A percentile compares a stretch with the other conserved stretches of the same genome.
These are phyloP conservation scores for Percopsis transmontana DNA, from an alignment of 2,113 vertebrate genomes.

Conservation along the genomic window DNA sequence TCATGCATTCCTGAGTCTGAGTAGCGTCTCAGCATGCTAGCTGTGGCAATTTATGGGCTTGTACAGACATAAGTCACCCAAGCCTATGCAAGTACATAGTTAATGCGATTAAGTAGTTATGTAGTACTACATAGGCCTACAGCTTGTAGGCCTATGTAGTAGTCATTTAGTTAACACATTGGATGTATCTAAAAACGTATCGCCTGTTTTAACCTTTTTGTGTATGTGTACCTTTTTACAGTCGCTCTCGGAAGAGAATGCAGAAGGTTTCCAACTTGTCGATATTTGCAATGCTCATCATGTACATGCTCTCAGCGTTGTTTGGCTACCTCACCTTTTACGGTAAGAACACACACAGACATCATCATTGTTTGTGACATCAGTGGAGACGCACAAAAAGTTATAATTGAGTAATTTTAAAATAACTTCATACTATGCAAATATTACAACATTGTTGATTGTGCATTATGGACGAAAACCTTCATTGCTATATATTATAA, in stretches of 20 bases:
- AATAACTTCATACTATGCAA: too few species aligned
- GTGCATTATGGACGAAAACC: too few species aligned
- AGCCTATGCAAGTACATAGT: too few species aligned
- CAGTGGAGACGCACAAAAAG: neutral
- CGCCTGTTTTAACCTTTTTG: neutral
- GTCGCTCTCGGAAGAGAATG: conserved; percentile 89
- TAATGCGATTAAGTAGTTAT: too few species aligned
- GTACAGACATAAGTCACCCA: neutral
- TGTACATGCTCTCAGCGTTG: conserved; percentile 93
- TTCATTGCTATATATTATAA: too few species aligned
- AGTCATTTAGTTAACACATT: neutral
- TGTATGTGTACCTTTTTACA: conserved; percentile 52
- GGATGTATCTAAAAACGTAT: neutral
- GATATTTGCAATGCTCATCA: conserved; percentile 91
- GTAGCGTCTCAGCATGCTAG: neutral
- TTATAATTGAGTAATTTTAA: too few species aligned
- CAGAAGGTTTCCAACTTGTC: conserved; percentile 94
- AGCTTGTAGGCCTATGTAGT: too few species aligned
- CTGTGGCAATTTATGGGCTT: too few species aligned
- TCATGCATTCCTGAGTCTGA: neutral
- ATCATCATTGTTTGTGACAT: neutral
- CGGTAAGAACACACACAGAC: conserved; percentile 71
- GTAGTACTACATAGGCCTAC: too few species aligned
- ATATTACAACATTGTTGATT: too few species aligned
- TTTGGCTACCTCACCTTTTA: conserved; percentile 98